phyloP scores from a whole-genome alignment of 2,113 vertebrate species.

The Indicator maculatus region DNA sequence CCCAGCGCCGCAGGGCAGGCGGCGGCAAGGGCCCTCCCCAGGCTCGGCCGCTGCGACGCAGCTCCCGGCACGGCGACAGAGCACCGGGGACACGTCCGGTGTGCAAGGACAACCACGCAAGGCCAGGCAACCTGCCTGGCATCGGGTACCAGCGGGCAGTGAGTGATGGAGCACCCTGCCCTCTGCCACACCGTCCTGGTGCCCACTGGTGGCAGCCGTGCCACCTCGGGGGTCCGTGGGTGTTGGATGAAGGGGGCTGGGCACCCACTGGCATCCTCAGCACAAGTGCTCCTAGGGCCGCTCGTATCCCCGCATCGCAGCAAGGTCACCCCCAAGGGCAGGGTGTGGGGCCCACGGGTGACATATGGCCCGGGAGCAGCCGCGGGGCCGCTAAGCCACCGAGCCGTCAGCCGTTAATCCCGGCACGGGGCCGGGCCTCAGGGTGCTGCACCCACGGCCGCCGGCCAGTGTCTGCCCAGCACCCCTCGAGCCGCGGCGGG shows the following conservation, averaged over 20 bases:
- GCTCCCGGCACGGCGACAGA: background rate
- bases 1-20: conserved; percentile 56
- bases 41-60: background rate
- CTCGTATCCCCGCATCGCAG: background rate
- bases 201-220: background rate
- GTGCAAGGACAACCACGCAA: background rate
- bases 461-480: background rate
- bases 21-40: background rate
- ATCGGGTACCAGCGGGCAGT: background rate
- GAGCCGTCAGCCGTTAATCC: conserved; percentile 33
- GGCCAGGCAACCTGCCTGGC: background rate
- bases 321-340: conserved; percentile 64
- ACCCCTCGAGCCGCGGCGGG: rapidly evolving
- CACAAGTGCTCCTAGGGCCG: background rate
- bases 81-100: background rate
- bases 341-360: conserved; percentile 30
- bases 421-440: background rate
- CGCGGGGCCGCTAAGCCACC: conserved; percentile 27
- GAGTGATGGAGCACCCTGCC: background rate
- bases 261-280: background rate
- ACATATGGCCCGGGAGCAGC: conserved; percentile 40
- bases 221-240: rapidly evolving
- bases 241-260: rapidly evolving
- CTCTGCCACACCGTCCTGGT: background rate
- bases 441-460: background rate